Base-by-base conservation (phyloP, 1,140 invertebrate genomes). In the Pseudobourletiella spinata region DNA sequence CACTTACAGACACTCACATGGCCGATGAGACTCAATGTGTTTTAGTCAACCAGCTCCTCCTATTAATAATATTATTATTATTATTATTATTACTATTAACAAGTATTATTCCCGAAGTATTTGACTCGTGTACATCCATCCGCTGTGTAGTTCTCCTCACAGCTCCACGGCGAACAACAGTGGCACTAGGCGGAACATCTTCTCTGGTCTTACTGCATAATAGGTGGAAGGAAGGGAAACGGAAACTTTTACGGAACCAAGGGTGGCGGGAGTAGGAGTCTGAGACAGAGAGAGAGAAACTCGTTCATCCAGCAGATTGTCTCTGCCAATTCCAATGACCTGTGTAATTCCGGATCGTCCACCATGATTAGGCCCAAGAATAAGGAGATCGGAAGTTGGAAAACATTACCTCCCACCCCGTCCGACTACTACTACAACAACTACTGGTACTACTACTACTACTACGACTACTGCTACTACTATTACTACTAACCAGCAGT, bases 221-320 rank as follows among this genome's bases (percentile, higher is more conserved):
- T 39, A 39, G n/a, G 32, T 8, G 44, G 22, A 11, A 48, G 44
- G 44, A 48, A 48, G 20, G 26, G n/a, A n/a, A n/a, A 11, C 42
- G 35, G 44, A 61, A 61, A 61, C 59, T 61, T 61, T 61, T 61
- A 28, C 25, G 24, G 22, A 61, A 54, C 59, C 52, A 61, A 61
- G 51, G n/a, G 8, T 3, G 25, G 51, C 51, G 14, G 15, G 24
- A 22, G 29, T 14, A 29, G 25, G 51, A 18, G 4, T 11, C 14
- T 18, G 29, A 26, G 25, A 28, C n/a, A 18, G 29, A 56, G 30
- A 32, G 14, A 52, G 20, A 51, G 48, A 51, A 51, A 26, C 6
- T 24, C 61, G 28, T 50, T 63, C 55, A 57, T 63, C 61, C 61
- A 57, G 35, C 61, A 63, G 61, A 63, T 63, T 63, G 61, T 63